Evolutionary conservation across 2,888 invertebrate genomes (phyloP), one percentile per base, ranked within the genome.

Genomic region (Oasisia sp.): DNA sequence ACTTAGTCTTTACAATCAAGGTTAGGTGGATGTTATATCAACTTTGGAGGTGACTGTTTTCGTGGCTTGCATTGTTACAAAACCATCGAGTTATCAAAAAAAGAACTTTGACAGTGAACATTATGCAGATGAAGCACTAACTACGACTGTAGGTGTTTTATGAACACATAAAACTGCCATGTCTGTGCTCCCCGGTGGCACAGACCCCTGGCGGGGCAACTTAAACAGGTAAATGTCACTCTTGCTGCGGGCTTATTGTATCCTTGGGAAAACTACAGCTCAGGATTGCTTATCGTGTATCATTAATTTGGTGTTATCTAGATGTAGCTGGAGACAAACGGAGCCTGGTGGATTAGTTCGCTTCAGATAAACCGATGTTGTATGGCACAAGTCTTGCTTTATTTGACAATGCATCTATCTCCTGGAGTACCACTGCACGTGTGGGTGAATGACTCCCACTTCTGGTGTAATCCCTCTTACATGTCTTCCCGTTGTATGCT

Each of bases 231-330:
- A 74, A 74, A n/a, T 74, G n/a, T 74, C 74, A 74, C 74, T 27
- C 74, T 74, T 19, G 74, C 5, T 27, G 74, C 74, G 1, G 74
- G 74, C 7, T 74, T 74, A 74, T 74, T 74, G 74, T 74, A 74
- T 74, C 74, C 74, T 74, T 74, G 74, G 74, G 74, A 74, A 74
- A 74, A 74, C 74, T 74, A 7, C 74, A 74, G 74, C 74, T 74
- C 74, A 74, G 74, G 27, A 74, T 27, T 74, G 27, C 74, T 74
- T 74, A 74, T 74, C 74, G 27, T 74, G 74, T 74, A 27, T n/a
- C 74, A 74, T 27, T 74, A 7, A 74, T 74, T 74, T 74, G 74
- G 74, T 74, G 74, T 74, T 74, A 74, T 74, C 74, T 74, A n/a
- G 74, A 74, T 74, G 74, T 27, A 74, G 74, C 74, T 74, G 3